Evolutionary conservation across 2,888 invertebrate species (phyloP), one percentile per base, ranked within the genome.

Genomic region (Polymixis flavicincta): DNA sequence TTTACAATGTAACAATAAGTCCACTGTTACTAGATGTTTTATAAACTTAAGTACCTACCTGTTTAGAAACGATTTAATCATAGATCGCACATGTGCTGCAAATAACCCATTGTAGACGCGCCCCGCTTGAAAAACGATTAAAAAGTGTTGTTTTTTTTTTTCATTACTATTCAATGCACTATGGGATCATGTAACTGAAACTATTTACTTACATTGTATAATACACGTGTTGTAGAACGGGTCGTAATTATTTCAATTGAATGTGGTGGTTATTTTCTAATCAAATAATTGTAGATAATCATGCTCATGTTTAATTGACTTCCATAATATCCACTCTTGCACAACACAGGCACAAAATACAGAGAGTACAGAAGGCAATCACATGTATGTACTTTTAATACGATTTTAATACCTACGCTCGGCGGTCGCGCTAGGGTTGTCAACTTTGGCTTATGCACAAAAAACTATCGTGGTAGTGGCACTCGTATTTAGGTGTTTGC

Each of bases 191-290:
- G n/a, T 19, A 60, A 22, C 6, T 48, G 2, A 54, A 54, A 37
- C 48, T 5, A 76, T 45, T 42, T 55, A 78, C 70, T 42, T 50
- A 78, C 70, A 70, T 55, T 76, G 78, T 78, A 61, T 70, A 70
- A n/a, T 70, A 61, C 78, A 71, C 48, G 79, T 28, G 71, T 78
- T 63, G 37, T 19, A 45, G 42, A 78, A 75, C 42, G 42, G 9
- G 9, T 11, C 2, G 59, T 60, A 64, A 59, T 54, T 55, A 68
- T 52, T 55, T 54, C 7, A 64, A 48, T 57, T 22, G 32, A 54
- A 74, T 32, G 14, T 19, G 14, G 4, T 17, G 17, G 67, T 37
- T 1, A 74, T 45, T 45, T 45, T 45, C 13, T 11, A 11, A 45
- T 45, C 42, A 45, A 45, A 45, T 45, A 13, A 13, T 63, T 67